These are phyloP conservation scores for Zygogramma bicolorata DNA, from an alignment of 2,888 invertebrate genomes.

Conservation along the genomic window DNA sequence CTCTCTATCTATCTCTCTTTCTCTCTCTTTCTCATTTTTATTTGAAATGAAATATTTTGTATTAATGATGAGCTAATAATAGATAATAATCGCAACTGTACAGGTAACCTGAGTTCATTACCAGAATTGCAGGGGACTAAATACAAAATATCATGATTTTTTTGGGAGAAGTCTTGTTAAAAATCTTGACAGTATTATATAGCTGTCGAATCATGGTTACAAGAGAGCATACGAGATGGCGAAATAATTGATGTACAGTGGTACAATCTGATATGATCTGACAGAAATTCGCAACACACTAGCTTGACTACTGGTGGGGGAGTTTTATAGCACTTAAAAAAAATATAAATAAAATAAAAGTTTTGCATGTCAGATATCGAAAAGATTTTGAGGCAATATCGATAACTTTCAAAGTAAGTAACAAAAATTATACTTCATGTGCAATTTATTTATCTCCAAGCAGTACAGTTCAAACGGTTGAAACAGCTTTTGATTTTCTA, in stretches of 20 bases:
- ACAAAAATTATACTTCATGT: too few relatives aligned
- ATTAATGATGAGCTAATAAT: not conserved
- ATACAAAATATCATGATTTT: not conserved
- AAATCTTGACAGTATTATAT: not conserved
- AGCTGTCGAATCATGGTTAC: not conserved
- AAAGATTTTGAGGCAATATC: too few relatives aligned
- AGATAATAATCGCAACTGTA: not conserved
- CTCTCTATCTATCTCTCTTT: too few relatives aligned
- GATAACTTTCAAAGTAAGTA: too few relatives aligned
- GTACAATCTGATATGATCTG: not conserved
- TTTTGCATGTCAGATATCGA: too few relatives aligned
- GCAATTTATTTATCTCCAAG: too few relatives aligned
- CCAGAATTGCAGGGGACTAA: not conserved
- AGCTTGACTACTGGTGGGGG: not conserved
- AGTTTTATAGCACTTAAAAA: not conserved
- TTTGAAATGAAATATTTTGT: not conserved
- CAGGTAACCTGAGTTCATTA: not conserved
- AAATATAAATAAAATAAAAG: too few relatives aligned
- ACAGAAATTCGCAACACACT: not conserved
- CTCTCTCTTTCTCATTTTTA: not conserved
- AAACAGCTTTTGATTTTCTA: too few relatives aligned
- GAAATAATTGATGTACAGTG: not conserved
- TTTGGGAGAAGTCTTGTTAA: not conserved
- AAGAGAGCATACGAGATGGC: not conserved
- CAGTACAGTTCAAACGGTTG: too few relatives aligned